Evolutionary conservation across 2,113 vertebrate genomes (phyloP), one percentile per base, ranked within the genome.

Genomic region (Haemorhous mexicanus): DNA sequence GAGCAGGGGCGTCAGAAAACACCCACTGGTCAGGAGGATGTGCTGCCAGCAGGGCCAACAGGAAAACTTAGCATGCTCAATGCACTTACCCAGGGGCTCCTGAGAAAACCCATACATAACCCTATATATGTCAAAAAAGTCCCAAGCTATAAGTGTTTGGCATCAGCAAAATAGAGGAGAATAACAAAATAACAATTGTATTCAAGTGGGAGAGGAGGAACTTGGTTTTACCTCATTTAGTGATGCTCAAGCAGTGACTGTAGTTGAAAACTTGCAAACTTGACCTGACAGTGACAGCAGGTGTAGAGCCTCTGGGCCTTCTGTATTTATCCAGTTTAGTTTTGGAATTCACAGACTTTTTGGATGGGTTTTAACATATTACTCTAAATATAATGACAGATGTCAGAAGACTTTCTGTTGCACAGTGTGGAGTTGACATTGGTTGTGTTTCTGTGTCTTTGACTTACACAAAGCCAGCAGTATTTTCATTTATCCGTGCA

Each of bases 401-500:
- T 82, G 73, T 43, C 22, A 35, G 10, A 70, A 84, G 30, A 4
- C 37, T 49, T 35, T 11, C 62, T 62, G 55, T 50, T 83, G 49
- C 10, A 18, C 20, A 55, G 10, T 18, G 5, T 81, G 52, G 43
- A 89, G 84, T 33, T 94, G 37, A 10, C 37, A 44, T 47, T 26
- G 43, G 28, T 70, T 87, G 37, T 85, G 6, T 68, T 86, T 75
- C 67, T 58, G 39, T 72, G 66, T 46, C 24, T 61, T 62, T 88
- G 62, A 21, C 11, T 5, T 26, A 13, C 26, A 56, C n/a, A 19
- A 68, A 76, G 78, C 28, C 64, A 84, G 24, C 93, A 95, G 76
- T 30, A 41, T 39, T 91, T 30, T 22, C 13, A 2, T 96, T 94
- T 58, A 13, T 85, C 24, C 13, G 2, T 13, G 16, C 94, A 99